Conservation (phyloP, 1,140 invertebrate genomes). For the Drosophila lacertosa region DNA sequence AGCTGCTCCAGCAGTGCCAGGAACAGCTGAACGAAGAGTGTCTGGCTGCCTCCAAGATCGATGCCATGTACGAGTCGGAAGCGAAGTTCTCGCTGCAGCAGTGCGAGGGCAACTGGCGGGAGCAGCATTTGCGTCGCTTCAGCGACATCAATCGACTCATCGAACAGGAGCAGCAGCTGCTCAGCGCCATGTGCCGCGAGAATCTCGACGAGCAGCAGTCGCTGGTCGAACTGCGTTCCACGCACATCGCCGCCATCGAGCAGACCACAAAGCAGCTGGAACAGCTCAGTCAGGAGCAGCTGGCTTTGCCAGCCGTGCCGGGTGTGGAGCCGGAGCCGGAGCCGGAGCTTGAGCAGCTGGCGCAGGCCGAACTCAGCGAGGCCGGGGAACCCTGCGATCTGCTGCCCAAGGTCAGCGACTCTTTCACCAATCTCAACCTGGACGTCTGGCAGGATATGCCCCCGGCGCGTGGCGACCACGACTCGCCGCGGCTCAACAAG, state of each 20-base stretch:
- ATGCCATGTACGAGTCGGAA: constrained; percentile 83
- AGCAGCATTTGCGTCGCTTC: constrained; percentile 65
- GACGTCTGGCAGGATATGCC: constrained; percentile 73
- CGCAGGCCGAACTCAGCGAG: not conserved
- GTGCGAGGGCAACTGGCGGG: constrained; percentile 70
- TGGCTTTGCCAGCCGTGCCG: constrained; percentile 28
- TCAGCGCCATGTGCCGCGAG: constrained; percentile 64
- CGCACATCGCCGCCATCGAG: constrained; percentile 83
- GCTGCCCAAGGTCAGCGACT: constrained; percentile 49
- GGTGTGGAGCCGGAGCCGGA: too few relatives aligned
- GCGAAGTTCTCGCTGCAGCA: constrained; percentile 71
- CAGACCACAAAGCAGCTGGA: constrained; percentile 83
- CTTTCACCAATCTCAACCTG: constrained; percentile 73
- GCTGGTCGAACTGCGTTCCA: constrained; percentile 80
- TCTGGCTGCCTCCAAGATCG: constrained; percentile 57
- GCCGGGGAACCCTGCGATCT: constrained; percentile 22
- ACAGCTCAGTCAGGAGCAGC: constrained; percentile 70
- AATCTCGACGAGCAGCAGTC: constrained; percentile 82
- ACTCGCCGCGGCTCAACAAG: constrained; percentile 48
- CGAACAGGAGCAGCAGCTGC: constrained; percentile 45
- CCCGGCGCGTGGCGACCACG: constrained; percentile 39
- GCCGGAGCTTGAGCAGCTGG: too few relatives aligned
- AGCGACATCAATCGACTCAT: constrained; percentile 55
- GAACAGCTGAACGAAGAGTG: constrained; percentile 56
- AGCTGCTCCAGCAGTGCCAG: constrained; percentile 53